Evolutionary conservation across 2,797 vertebrate species (phyloP), one percentile per base, ranked within the genome.

Genomic region (Kryptopterus vitreolus): DNA sequence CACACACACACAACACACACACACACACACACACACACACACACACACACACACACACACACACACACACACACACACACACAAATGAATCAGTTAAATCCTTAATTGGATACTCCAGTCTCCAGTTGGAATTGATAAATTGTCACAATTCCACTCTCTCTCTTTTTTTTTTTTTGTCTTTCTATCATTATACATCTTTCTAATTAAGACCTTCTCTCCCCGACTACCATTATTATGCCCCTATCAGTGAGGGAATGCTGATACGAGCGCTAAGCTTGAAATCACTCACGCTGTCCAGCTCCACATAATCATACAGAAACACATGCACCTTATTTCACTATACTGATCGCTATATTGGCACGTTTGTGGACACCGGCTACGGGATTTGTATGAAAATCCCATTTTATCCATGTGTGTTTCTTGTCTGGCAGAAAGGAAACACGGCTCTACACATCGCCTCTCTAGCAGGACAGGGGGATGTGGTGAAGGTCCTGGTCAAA

Each of bases 371-470:
- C 8, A 9, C 38, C 38, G 5, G 38, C 5, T 1, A 38, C 5
- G 9, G 9, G 38, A 38, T 38, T 38, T 4, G 38, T 38, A 38
- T 38, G 38, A 43, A 43, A 43, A 43, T 0, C 38, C 38, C 38
- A 43, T 43, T 43, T 1, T 0, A 43, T 2, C 35, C 31, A 38
- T 79, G 71, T 82, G 66, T 81, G 38, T 43, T 43, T 43, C 77
- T 75, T 76, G 43, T 20, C 77, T 65, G 0, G 77, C 93, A 99
- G 98, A 99, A 99, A 91, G 98, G 98, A 85, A 99, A 99, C 89
- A 98, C 97, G 15, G 97, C 96, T 11, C 95, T 99, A 53, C 98
- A 99, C 89, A 99, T 99, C 29, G 93, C 97, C 8, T 99, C 97
- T 35, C 89, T 99, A 84, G 98, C 98, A 6, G 98, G 98, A 85